Evolutionary conservation across 2,888 invertebrate genomes (phyloP), one percentile per base, ranked within the genome.

Genomic region (Actias luna): DNA sequence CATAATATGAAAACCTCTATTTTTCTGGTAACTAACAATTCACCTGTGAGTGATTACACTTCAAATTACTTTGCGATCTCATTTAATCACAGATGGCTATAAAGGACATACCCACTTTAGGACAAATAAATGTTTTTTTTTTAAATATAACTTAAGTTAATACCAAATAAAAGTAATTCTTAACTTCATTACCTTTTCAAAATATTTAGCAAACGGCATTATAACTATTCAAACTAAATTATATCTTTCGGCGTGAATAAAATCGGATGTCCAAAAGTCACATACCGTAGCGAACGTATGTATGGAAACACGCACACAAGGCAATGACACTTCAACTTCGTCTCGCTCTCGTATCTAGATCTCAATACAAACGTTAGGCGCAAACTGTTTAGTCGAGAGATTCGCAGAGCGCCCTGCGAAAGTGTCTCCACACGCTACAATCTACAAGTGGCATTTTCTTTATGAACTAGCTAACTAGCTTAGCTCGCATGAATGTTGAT

Each of bases 241-340:
- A n/a, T n/a, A n/a, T n/a, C n/a, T n/a, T n/a, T 22, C 10, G 46
- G 8, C 46, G 46, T 3, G 10, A 5, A 8, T 10, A 46, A 46
- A 50, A 50, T 12, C 46, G 46, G 46, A 50, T 25, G 12, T 50
- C 2, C 12, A 29, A 67, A 8, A 62, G 27, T 58, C 4, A 1
- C 71, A 69, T 71, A 55, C 1, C 66, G 65, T 62, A 29, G 16
- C 16, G 16, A 29, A 12, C 14, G 33, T 5, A 5, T 60, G 64
- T 71, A 4, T 69, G 78, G 67, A 70, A 22, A 70, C 70, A 52
- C n/a, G 65, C 64, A 67, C 70, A 70, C 71, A 71, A 76, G 67
- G 63, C 66, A 68, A 58, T 71, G 69, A 71, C 69, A 63, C 62
- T 59, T 39, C 42, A 18, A 36, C 36, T 36, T 57, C 36, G 63